Base-by-base conservation (phyloP, 1,140 invertebrate genomes). In the Drusus annulatus region DNA sequence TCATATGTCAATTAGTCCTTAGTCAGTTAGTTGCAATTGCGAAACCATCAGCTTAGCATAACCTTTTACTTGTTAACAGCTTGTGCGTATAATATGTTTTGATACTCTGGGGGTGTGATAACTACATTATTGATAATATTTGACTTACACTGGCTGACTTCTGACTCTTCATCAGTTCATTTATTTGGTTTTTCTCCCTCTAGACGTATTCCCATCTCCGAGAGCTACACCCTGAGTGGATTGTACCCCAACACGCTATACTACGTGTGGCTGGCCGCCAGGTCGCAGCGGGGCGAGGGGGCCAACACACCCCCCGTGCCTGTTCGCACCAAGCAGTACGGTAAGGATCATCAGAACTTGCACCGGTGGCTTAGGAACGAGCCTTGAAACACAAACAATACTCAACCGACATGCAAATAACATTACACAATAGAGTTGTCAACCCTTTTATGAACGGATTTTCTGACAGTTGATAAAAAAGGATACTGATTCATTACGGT, bases 191-290 rank as follows among this genome's bases (percentile, higher is more conserved):
- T 45, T 17, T 45, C 56, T 45, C 56, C 69, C 56, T 71, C 1
- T 80, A 91, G 94, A 83, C 92, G 94, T 83, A 96, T 98, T 83
- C 91, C 92, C 0, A 94, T 95, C n/a, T 92, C 93, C 6, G 95
- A 97, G 88, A 93, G 92, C 25, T 98, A 97, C 90, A 95, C 93
- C 0, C 89, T 99, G 77, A 94, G 93, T 68, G 94, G 94, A 45
- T 91, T 99, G 0, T 98, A 98, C 85, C 98, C 98, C 6, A 98
- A 99, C 90, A 98, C 98, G 3, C 88, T 98, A 51, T 99, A 99
- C 90, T 97, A 97, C 89, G 95, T 99, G 80, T 98, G 97, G 96
- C 90, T 99, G 80, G 96, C 97, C 2, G 98, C 98, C 17, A 92
- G 95, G 79, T 98, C 96, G 2, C 94, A 95, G 81, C 91, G 95